Percentiles rank a stretch among this genome's conserved stretches.
Conservation (phyloP, 1,140 invertebrate genomes). For the Paralvinella palmiformis region DNA sequence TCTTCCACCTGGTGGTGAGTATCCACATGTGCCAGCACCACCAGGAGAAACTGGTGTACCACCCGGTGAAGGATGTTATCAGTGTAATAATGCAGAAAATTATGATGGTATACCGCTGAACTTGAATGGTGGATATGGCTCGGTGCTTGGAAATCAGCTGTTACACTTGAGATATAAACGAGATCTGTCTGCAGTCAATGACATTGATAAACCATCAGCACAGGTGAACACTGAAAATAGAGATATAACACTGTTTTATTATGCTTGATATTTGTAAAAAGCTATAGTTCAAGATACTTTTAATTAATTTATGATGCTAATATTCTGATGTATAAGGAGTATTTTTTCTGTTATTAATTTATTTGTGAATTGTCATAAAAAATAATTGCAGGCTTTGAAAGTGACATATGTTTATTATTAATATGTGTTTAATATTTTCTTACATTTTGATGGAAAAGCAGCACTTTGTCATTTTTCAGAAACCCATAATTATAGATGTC, state of each 20-base stretch:
- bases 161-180: background rate
- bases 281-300: background rate
- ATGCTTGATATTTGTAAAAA: background rate
- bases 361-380: too few relatives aligned
- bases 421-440: background rate
- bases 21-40: slow-evolving; percentile 30
- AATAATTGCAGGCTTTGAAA: background rate
- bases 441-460: background rate
- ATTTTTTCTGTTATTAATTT: background rate
- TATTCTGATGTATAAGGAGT: background rate
- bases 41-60: slow-evolving; percentile 63
- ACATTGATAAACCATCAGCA: background rate
- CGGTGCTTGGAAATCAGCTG: background rate
- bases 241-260: slow-evolving; percentile 33
- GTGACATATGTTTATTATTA: background rate
- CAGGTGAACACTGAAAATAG: slow-evolving; percentile 24
- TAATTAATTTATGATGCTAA: background rate
- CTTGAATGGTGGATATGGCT: background rate
- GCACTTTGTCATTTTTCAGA: background rate
- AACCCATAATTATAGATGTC: background rate
- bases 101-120: slow-evolving; percentile 36
- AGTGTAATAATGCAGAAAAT: slow-evolving; percentile 60
- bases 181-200: background rate
- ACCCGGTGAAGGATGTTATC: slow-evolving; percentile 82
- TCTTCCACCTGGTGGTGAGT: slow-evolving; percentile 28